phyloP scores from a whole-genome alignment of 2,113 vertebrate species.

The Orthonyx spaldingii region DNA sequence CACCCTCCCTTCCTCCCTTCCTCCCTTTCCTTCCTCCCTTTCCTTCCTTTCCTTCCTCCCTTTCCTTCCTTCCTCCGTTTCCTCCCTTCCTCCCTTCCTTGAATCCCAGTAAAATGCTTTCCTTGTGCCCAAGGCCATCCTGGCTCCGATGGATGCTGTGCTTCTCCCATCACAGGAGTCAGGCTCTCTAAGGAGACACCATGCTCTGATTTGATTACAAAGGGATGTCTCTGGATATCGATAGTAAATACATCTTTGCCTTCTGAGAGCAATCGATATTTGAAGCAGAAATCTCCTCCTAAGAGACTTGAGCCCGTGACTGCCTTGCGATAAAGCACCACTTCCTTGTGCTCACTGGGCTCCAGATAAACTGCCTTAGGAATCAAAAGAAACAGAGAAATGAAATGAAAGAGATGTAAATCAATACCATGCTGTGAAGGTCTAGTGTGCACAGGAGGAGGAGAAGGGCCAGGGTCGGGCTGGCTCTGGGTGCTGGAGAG shows the following conservation, averaged over 20 bases:
- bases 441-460: background rate
- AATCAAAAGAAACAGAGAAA: background rate
- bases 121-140: background rate
- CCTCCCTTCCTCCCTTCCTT: background rate
- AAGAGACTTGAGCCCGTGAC: background rate
- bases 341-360: background rate
- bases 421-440: background rate
- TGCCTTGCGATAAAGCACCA: background rate
- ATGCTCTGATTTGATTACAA: background rate
- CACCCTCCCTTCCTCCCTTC: background rate
- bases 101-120: background rate
- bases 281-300: background rate
- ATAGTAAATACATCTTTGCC: background rate
- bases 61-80: background rate
- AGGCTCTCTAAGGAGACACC: background rate
- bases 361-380: background rate
- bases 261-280: background rate
- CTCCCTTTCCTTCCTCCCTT: too few relatives aligned
- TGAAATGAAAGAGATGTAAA: background rate
- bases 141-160: fast-evolving
- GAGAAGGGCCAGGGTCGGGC: background rate
- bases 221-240: background rate
- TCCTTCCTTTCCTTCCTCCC: too few relatives aligned
- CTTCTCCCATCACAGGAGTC: background rate
- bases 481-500: background rate